These are phyloP conservation scores for Catharus minimus DNA, from an alignment of 2,113 vertebrate genomes.

Conservation along the genomic window DNA sequence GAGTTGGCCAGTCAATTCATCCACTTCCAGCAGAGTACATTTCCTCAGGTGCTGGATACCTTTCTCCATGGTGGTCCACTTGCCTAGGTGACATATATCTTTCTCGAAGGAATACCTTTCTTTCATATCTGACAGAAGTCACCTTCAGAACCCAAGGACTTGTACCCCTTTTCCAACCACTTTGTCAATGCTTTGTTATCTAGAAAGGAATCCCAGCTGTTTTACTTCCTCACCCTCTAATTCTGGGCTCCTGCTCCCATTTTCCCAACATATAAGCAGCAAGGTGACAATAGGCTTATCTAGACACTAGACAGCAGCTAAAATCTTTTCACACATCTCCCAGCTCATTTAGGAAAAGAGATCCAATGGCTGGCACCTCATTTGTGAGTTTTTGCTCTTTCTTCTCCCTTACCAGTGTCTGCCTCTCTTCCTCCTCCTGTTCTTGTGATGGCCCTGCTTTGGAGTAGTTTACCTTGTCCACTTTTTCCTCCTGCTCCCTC, in stretches of 20 bases:
- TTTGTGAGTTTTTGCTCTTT: not conserved
- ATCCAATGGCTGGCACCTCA: not conserved
- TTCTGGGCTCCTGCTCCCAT: not conserved
- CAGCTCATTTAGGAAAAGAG: not conserved
- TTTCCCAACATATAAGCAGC: not conserved
- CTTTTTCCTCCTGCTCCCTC: not conserved
- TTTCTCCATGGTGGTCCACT: not conserved
- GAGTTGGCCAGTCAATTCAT: not conserved
- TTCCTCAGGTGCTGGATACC: not conserved
- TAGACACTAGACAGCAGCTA: not conserved
- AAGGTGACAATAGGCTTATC: not conserved
- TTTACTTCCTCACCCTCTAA: not conserved
- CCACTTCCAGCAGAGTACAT: not conserved
- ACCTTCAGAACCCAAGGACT: not conserved
- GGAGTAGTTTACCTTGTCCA: not conserved
- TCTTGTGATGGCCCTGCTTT: not conserved
- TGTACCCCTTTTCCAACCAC: not conserved
- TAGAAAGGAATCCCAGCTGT: not conserved
- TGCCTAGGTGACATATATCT: not conserved
- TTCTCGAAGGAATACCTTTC: not conserved
- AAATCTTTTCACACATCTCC: not conserved
- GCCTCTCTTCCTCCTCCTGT: not conserved
- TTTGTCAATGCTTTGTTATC: not conserved
- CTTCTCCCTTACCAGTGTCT: not conserved
- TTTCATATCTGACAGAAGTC: not conserved